phyloP scores from a whole-genome alignment of 35 echinoderm and acorn worm genomes.

The Amphiura filiformis region DNA sequence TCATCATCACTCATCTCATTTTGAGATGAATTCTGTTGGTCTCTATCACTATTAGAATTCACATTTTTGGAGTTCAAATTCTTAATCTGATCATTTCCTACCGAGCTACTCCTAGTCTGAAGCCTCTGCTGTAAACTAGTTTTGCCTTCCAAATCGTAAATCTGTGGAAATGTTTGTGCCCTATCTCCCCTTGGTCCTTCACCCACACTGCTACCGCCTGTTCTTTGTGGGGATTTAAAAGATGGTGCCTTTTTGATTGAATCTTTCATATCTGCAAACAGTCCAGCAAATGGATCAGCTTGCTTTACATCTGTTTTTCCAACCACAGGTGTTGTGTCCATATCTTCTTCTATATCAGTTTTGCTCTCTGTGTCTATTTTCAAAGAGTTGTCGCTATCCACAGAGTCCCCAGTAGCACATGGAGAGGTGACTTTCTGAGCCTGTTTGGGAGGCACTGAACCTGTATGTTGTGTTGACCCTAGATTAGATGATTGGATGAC shows the following conservation, averaged over 20 bases:
- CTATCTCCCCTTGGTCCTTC: background rate
- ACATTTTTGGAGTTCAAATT: background rate
- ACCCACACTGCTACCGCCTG: background rate
- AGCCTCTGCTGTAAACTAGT: background rate
- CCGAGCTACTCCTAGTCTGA: background rate
- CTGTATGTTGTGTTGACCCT: background rate
- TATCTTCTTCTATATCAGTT: background rate
- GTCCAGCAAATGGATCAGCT: constrained; percentile 49
- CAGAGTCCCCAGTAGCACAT: background rate
- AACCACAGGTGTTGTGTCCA: background rate
- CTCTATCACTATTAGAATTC: background rate
- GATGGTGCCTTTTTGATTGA: constrained; percentile 28
- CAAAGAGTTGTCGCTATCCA: background rate
- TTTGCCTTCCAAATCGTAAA: no score
- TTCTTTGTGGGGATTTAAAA: background rate
- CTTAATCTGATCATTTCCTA: background rate
- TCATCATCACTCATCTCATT: background rate
- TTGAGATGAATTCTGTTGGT: background rate
- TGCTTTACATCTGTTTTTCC: background rate
- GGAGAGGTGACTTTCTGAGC: background rate
- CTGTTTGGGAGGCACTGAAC: background rate
- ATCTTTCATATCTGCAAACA: constrained; percentile 51
- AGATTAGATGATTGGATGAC: background rate
- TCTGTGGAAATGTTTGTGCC: background rate
- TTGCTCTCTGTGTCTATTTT: background rate